Evolutionary conservation across 2,797 vertebrate species (phyloP), one percentile per base, ranked within the genome.

Genomic region (Simalia tracyae): DNA sequence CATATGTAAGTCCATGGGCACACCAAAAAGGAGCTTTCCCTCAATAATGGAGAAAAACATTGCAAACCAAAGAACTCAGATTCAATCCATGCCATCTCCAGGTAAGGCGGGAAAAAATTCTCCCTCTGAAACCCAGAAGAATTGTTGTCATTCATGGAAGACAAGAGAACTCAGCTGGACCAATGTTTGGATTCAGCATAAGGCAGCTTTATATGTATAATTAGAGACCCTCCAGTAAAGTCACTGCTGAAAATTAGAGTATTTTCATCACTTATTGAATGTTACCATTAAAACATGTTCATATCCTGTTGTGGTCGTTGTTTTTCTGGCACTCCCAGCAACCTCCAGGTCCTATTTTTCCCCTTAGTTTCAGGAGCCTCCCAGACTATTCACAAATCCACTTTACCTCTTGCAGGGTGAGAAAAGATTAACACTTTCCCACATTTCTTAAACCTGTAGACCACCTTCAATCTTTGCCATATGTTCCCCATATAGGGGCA

Each of bases 401-500:
- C 7, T 12, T 86, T 17, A 9, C 3, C 42, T 17, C 26, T 59
- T 84, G 22, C 68, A 24, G 81, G 59, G 22, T 56, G 46, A 89
- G 50, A 68, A 68, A 86, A 72, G 11, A 54, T 61, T 36, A 42
- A 50, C 12, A 63, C n/a, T 36, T 64, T 12, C 0, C 0, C 81
- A 68, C 84, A 54, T 59, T 89, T 93, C 46, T 28, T 76, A 68
- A 36, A 56, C 91, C 50, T 28, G 12, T 81, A 46, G 72, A 22
- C 19, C 72, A 46, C 19, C 46, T 42, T 46, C 19, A 81, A 36
- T 11, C 19, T 86, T 87, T 86, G 86, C 46, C 57, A 94, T 89
- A 91, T 84, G 42, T 94, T 92, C 92, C 88, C 91, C 92, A 61
- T 86, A 90, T 57, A 31, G 93, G 93, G 36, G 8, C 72, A 81